Evolutionary conservation across 2,797 vertebrate species (phyloP), one percentile per base, ranked within the genome.

Genomic region (Phoeniculus purpureus): DNA sequence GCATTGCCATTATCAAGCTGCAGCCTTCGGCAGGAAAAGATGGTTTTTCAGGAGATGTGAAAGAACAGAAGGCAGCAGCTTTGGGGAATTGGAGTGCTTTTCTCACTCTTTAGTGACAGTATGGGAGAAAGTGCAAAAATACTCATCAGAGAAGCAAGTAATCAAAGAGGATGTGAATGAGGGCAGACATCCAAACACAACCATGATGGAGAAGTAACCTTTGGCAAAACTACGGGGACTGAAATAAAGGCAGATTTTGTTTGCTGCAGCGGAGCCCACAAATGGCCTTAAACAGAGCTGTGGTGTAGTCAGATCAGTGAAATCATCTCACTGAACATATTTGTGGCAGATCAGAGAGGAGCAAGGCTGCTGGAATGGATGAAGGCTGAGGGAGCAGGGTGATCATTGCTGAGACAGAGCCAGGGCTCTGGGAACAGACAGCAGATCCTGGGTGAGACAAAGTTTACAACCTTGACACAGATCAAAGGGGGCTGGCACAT

Each of bases 71-170:
- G 47, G 74, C 12, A 1, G 66, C 3, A 32, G 68, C 88, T 54
- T 29, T 25, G 31, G 91, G 71, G 79, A 70, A 81, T 52, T 6
- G 0, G 25, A 75, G 80, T 13, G 83, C 83, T 91, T 65, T 88
- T 94, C 70, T 78, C 90, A 84, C 74, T 74, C 86, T 76, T 59
- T 3, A 52, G 74, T 20, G 29, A 86, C 74, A 76, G 48, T 1
- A 31, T 3, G 32, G 71, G 37, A 55, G 59, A 84, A 94, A 85
- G 90, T 37, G 62, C 74, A 81, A 85, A 94, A 90, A 75, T 8
- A 26, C 62, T 94, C 67, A 78, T 78, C 81, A 81, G 79, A 32
- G 55, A 40, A 81, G 34, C 32, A 47, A 31, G 48, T 22, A 58
- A 84, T 11, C 3, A 5, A 50, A 65, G 43, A 86, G 71, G 78